Conservation (phyloP, 2,888 invertebrate species). For the Polia nebulosa region DNA sequence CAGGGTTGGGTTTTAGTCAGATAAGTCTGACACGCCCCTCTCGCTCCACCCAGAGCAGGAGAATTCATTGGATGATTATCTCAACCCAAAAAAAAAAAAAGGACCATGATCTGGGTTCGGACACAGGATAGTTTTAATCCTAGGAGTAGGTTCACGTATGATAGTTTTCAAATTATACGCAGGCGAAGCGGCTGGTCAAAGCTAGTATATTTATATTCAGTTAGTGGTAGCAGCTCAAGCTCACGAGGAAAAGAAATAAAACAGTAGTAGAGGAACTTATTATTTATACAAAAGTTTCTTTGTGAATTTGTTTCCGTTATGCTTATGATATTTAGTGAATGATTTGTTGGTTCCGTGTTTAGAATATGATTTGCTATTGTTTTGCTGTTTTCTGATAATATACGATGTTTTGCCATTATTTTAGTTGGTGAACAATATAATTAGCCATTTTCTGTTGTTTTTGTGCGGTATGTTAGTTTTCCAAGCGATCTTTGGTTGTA, state of each 20-base stretch:
- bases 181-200: too few relatives aligned
- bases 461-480: not conserved
- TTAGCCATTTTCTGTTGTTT: conserved; percentile 7
- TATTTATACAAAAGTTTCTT: conserved; percentile 63
- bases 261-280: conserved; percentile 59
- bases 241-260: conserved; percentile 66
- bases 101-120: too few relatives aligned
- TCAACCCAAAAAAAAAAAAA: too few relatives aligned
- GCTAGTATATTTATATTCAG: conserved; percentile 65
- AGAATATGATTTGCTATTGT: conserved; percentile 48
- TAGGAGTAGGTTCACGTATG: too few relatives aligned
- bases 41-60: too few relatives aligned
- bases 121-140: too few relatives aligned
- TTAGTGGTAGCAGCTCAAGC: conserved; percentile 49
- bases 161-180: not conserved
- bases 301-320: conserved; percentile 39
- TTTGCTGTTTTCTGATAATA: conserved; percentile 26
- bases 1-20: too few relatives aligned
- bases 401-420: conserved; percentile 23
- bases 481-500: not conserved
- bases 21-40: too few relatives aligned
- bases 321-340: conserved; percentile 52
- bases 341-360: conserved; percentile 55
- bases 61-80: too few relatives aligned
- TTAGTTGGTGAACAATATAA: not conserved